These are phyloP conservation scores for Alentia gelatinosa DNA, from an alignment of 2,888 invertebrate genomes.

Conservation along the genomic window DNA sequence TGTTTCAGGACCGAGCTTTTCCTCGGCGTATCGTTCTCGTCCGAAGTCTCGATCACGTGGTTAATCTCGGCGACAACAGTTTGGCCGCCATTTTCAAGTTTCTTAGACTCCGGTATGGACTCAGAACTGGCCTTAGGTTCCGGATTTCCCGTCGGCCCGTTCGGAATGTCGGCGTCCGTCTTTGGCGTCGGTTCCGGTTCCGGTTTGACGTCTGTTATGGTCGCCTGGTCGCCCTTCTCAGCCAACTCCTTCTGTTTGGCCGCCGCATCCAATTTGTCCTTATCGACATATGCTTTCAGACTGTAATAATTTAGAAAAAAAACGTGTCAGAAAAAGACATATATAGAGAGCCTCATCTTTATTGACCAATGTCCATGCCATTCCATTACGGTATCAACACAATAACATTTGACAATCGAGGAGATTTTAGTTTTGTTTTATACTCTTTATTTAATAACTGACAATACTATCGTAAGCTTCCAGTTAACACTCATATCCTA, in stretches of 20 bases:
- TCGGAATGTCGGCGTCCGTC: not conserved
- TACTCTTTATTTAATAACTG: no score
- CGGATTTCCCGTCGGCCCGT: not conserved
- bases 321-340: no score
- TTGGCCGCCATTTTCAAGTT: conserved; percentile 44
- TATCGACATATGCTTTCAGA: conserved; percentile 10
- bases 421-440: no score
- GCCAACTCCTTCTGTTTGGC: not conserved
- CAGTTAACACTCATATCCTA: no score
- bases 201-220: not conserved
- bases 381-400: no score
- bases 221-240: not conserved
- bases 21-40: not conserved
- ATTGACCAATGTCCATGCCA: no score
- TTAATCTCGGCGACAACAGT: conserved; percentile 42
- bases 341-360: no score
- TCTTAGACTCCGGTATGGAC: not conserved
- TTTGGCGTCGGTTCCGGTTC: not conserved
- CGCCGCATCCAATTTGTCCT: not conserved
- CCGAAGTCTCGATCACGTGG: conserved; percentile 26
- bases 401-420: no score
- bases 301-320: no score
- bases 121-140: not conserved
- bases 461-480: no score
- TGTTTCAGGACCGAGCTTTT: conserved; percentile 25